phyloP scores from a whole-genome alignment of 2,888 invertebrate species.

The Leuctra nigra region DNA sequence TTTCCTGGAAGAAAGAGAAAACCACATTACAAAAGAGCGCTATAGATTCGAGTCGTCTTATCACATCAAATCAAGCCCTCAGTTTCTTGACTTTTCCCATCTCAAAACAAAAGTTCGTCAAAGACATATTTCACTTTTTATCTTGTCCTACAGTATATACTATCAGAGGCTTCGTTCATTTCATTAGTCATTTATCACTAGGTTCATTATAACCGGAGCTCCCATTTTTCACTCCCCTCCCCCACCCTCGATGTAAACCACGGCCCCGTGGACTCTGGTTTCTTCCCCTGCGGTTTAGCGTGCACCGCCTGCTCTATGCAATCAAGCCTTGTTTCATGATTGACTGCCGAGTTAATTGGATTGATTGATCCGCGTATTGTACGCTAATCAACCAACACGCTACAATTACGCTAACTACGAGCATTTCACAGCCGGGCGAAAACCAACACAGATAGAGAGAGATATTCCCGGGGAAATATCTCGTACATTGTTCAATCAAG shows the following conservation, averaged over 20 bases:
- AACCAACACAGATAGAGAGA: background rate
- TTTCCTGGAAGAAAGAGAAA: too few species aligned
- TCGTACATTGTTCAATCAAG: background rate
- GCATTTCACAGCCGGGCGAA: conserved; percentile 8
- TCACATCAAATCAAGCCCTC: too few species aligned
- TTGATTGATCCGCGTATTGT: conserved; percentile 26
- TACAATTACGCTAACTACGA: conserved; percentile 16
- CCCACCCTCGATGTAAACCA: background rate
- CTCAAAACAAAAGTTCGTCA: too few species aligned
- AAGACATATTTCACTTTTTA: background rate
- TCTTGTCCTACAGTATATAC: conserved; percentile 1
- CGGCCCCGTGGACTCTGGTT: conserved; percentile 6
- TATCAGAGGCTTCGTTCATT: conserved; percentile 8
- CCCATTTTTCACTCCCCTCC: conserved; percentile 4
- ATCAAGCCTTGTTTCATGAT: conserved; percentile 23
- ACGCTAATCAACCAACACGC: conserved; percentile 24
- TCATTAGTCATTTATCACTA: conserved; percentile 18
- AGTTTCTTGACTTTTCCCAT: too few species aligned
- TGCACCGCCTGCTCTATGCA: conserved; percentile 12
- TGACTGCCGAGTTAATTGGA: conserved; percentile 26
- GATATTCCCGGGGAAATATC: background rate
- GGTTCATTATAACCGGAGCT: conserved; percentile 14
- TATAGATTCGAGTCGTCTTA: too few species aligned
- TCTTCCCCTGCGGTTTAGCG: conserved; percentile 17
- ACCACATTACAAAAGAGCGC: too few species aligned